Evolutionary conservation across 2,888 invertebrate species (phyloP), one percentile per base, ranked within the genome.

Genomic region (Lamellibrachia satsuma): DNA sequence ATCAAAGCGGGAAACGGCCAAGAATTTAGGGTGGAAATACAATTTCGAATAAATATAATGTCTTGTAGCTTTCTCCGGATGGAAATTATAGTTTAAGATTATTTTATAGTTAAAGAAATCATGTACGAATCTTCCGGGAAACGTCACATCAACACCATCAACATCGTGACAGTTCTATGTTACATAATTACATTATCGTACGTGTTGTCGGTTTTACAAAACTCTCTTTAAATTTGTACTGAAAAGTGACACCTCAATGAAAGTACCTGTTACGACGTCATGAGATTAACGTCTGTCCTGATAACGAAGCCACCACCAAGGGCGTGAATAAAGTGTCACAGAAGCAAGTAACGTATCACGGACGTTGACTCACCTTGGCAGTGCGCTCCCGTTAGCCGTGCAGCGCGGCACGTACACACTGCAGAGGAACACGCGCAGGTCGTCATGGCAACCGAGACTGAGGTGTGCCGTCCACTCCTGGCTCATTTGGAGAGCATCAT

Each of bases 391-490:
- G 22, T 75, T 22, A 4, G 75, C 22, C 75, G 22, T 75, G 75
- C 75, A 75, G 75, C 75, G 75, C 75, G 75, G 75, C 75, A 75
- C 75, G 75, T 75, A 75, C 75, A 75, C n/a, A n/a, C 75, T 75
- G 22, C 75, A 75, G 75, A 75, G 75, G 75, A 75, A 15, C 75
- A 75, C 75, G 75, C 75, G 75, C 75, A 75, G 22, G 11, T 75
- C 75, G 75, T 6, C 22, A 15, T 75, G 75, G 75, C 75, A 75
- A 15, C 75, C 75, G 75, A 75, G 22, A 75, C 75, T 75, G 22
- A 75, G 75, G 22, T 75, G 75, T n/a, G 75, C 75, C 75, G 75
- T 75, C 75, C 75, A 75, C 75, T 15, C 75, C 75, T 75, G 75
- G n/a, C 75, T 75, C 15, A 75, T 15, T 15, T 75, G 75, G 15